These are phyloP conservation scores for Horisme vitalbata DNA, from an alignment of 2,888 invertebrate genomes.

Conservation along the genomic window DNA sequence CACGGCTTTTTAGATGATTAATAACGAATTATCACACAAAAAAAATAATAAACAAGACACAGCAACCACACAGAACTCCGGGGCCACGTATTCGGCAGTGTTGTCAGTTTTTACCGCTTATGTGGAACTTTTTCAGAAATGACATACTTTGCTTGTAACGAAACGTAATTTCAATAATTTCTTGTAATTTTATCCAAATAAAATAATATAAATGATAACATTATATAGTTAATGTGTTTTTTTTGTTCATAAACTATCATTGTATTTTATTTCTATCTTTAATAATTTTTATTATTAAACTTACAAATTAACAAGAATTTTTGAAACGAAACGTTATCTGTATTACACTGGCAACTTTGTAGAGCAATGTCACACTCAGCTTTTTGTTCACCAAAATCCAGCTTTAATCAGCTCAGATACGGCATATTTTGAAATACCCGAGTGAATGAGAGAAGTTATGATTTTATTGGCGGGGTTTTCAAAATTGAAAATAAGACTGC, in stretches of 20 bases:
- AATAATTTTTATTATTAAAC: too few relatives aligned
- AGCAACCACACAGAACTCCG: constrained; percentile 62
- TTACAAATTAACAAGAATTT: too few relatives aligned
- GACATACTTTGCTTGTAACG: constrained; percentile 40
- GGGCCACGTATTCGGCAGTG: constrained; percentile 80
- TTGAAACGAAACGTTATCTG: constrained; percentile 7
- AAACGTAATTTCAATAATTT: constrained; percentile 36
- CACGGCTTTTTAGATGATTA: constrained; percentile 60
- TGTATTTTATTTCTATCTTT: too few relatives aligned
- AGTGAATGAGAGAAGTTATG: not conserved
- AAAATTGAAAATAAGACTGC: too few relatives aligned
- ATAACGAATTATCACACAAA: constrained; percentile 61
- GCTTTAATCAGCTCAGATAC: not conserved
- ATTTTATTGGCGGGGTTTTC: not conserved
- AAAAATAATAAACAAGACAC: constrained; percentile 77
- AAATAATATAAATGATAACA: too few relatives aligned
- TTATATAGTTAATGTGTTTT: too few relatives aligned
- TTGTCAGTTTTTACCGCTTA: constrained; percentile 72
- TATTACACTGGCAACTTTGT: constrained; percentile 13
- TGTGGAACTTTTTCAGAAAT: constrained; percentile 78
- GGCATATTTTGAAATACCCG: not conserved
- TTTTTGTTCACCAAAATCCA: not conserved
- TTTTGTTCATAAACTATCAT: too few relatives aligned
- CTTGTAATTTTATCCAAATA: not conserved
- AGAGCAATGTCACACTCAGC: constrained; percentile 11